These are phyloP conservation scores for Ammodytes dubius DNA, from an alignment of 2,113 vertebrate species.

Conservation along the genomic window DNA sequence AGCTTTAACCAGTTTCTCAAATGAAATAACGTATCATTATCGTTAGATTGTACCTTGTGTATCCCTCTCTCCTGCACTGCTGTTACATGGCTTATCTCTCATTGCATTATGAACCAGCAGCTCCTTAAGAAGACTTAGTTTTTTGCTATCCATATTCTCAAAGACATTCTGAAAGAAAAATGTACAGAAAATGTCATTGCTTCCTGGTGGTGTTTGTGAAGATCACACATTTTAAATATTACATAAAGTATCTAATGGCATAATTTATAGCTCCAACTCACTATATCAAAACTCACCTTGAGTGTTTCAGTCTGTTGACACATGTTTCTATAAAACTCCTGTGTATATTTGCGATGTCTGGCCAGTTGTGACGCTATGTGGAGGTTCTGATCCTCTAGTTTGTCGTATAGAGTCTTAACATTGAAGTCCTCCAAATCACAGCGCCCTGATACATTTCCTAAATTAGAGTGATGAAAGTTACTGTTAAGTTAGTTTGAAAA, in stretches of 20 bases:
- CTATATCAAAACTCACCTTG: slow-evolving; percentile 77
- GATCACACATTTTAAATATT: not conserved
- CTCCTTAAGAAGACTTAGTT: slow-evolving; percentile 70
- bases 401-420: slow-evolving; percentile 91
- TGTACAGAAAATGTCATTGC: not conserved
- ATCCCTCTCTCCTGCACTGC: slow-evolving; percentile 37
- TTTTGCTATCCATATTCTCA: slow-evolving; percentile 79
- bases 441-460: slow-evolving; percentile 63
- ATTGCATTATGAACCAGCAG: slow-evolving; percentile 55
- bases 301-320: slow-evolving; percentile 85
- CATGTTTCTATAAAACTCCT: slow-evolving; percentile 88
- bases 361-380: slow-evolving; percentile 92
- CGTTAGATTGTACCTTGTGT: slow-evolving; percentile 62
- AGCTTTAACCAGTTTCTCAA: not conserved
- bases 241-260: not conserved
- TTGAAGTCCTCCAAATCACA: slow-evolving; percentile 91
- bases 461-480: slow-evolving; percentile 15
- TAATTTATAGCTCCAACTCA: not conserved
- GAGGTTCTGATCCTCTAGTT: slow-evolving; percentile 94
- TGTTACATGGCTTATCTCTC: slow-evolving; percentile 51
- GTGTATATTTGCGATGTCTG: slow-evolving; percentile 87
- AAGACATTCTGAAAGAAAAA: slow-evolving; percentile 83
- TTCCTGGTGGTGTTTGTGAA: not conserved
- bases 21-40: not conserved
- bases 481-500: not conserved